phyloP scores from a whole-genome alignment of 2,113 vertebrate genomes.

The Zosterops pallidus region DNA sequence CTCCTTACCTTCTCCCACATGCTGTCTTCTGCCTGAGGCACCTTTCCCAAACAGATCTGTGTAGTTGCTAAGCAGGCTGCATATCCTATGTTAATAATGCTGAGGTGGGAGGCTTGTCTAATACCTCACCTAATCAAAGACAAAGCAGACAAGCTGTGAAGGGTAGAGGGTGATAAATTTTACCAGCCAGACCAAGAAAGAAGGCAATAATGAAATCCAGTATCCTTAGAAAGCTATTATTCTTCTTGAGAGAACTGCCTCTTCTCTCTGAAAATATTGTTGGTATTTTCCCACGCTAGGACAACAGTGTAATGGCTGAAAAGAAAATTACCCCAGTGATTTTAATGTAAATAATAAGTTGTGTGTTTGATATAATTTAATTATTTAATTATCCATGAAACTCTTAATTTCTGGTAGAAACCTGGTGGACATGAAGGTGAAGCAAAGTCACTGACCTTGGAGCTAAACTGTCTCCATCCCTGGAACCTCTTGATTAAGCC shows the following conservation, averaged over 20 bases:
- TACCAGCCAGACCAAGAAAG: not conserved
- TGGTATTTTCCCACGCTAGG: not conserved
- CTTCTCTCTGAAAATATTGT: not conserved
- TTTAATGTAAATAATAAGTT: conserved; percentile 35
- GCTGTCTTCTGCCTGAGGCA: conserved; percentile 13
- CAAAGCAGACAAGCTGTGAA: not conserved
- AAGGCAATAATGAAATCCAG: not conserved
- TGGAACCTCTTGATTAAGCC: not conserved
- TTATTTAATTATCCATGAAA: not conserved
- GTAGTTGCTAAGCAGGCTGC: not conserved
- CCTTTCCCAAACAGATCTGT: conserved; percentile 14
- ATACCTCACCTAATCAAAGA: not conserved
- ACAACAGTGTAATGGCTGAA: not conserved
- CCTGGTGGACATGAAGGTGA: not conserved
- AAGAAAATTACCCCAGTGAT: not conserved
- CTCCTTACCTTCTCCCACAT: conserved; percentile 6
- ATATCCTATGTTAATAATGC: not conserved
- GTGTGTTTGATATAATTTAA: conserved; percentile 18
- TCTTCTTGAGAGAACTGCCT: not conserved
- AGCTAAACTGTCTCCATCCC: not conserved
- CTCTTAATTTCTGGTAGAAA: not conserved
- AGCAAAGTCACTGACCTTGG: not conserved
- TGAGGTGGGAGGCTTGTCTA: not conserved
- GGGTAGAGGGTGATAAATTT: not conserved
- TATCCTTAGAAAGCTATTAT: not conserved